These are phyloP conservation scores for Meandrusa payeni DNA, from an alignment of 2,888 invertebrate species.

Conservation along the genomic window DNA sequence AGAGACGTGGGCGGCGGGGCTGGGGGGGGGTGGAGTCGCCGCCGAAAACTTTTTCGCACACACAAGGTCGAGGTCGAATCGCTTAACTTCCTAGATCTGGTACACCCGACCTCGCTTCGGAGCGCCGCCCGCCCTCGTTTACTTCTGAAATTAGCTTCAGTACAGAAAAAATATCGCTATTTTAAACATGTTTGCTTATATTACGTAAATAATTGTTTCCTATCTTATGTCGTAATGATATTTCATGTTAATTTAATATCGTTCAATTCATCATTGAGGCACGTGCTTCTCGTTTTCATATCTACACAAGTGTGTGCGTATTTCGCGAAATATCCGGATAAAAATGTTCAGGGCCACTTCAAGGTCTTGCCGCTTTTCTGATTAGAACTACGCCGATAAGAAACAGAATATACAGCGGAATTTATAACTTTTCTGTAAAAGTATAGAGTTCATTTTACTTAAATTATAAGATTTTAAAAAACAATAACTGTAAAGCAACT, in stretches of 20 bases:
- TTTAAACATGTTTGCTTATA: neutral
- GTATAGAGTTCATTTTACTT: constrained; percentile 45
- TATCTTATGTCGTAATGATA: neutral
- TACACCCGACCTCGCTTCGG: constrained; percentile 40
- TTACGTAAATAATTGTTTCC: neutral
- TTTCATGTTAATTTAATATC: neutral
- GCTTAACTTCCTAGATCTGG: constrained; percentile 75
- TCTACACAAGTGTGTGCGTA: constrained; percentile 50
- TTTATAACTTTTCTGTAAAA: constrained; percentile 40
- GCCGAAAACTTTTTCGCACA: constrained; percentile 73
- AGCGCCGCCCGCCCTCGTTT: constrained; percentile 33
- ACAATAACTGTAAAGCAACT: constrained; percentile 68
- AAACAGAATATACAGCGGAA: constrained; percentile 41
- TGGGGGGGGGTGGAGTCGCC: constrained; percentile 43
- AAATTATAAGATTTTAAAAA: constrained; percentile 43
- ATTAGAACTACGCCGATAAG: constrained; percentile 71
- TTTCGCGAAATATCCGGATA: constrained; percentile 75
- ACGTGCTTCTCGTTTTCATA: constrained; percentile 30
- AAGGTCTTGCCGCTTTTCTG: constrained; percentile 74
- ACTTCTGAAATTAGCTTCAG: constrained; percentile 10
- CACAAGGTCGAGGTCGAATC: constrained; percentile 73
- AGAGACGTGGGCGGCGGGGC: constrained; percentile 32
- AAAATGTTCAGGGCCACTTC: constrained; percentile 78
- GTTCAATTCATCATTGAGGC: constrained; percentile 3
- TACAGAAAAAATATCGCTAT: constrained; percentile 10